Conservation (phyloP, 2,797 vertebrate genomes). For the Microcaecilia unicolor region DNA sequence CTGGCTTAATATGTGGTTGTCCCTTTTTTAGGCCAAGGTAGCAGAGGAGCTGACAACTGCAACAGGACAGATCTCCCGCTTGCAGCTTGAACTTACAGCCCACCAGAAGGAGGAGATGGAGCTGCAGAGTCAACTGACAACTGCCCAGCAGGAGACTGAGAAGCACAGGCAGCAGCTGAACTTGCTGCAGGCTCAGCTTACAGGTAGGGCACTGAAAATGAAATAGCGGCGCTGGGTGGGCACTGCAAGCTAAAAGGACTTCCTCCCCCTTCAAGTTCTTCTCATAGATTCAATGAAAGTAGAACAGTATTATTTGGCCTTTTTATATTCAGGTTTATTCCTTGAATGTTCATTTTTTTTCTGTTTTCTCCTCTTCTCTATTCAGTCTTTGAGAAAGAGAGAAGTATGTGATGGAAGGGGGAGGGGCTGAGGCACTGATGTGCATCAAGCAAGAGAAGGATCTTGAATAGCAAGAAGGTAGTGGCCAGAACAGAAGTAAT, state of each 20-base stretch:
- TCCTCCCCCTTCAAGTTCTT: background rate
- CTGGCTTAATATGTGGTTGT: too few relatives aligned
- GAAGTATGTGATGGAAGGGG: too few relatives aligned
- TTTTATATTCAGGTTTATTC: too few relatives aligned
- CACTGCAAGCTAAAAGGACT: background rate
- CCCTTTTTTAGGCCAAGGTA: slow-evolving; percentile 63
- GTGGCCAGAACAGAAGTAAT: too few relatives aligned
- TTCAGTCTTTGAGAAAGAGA: too few relatives aligned
- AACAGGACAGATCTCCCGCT: slow-evolving; percentile 67
- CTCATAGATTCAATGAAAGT: background rate
- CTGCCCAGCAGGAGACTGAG: slow-evolving; percentile 62
- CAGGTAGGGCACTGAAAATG: slow-evolving; percentile 61
- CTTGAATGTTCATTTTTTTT: too few relatives aligned
- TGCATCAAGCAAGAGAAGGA: too few relatives aligned
- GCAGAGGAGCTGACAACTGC: slow-evolving; percentile 76
- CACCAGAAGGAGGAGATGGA: slow-evolving; percentile 78
- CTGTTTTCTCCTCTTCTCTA: too few relatives aligned
- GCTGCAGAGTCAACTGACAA: slow-evolving; percentile 66
- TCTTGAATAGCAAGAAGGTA: too few relatives aligned
- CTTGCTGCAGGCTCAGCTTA: slow-evolving; percentile 61
- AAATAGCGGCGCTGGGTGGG: too few relatives aligned
- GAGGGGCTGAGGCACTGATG: too few relatives aligned
- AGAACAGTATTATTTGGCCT: background rate
- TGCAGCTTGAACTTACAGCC: slow-evolving; percentile 74
- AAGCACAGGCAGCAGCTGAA: slow-evolving; percentile 36